phyloP scores from a whole-genome alignment of 2,113 vertebrate species.

The Poecile atricapillus region DNA sequence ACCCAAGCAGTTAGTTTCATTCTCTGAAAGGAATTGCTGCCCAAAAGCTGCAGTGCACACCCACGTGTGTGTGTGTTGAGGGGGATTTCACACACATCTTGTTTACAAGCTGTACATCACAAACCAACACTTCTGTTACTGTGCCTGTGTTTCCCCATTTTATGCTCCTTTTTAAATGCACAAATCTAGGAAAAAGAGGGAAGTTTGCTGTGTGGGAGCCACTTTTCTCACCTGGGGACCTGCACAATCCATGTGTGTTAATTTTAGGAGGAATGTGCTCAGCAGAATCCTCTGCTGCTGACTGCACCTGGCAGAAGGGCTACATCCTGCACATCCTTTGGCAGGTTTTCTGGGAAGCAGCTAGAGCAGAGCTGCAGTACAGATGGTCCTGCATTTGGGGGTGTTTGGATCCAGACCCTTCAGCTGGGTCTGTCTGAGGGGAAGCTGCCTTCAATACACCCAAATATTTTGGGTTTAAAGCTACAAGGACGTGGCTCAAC shows the following conservation, averaged over 20 bases:
- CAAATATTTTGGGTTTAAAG: neutral
- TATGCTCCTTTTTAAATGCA: neutral
- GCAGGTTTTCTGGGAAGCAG: neutral
- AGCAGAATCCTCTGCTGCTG: neutral
- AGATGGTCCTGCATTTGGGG: constrained; percentile 26
- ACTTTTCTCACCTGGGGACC: neutral
- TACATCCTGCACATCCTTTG: neutral
- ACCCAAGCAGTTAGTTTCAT: neutral
- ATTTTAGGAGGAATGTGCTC: neutral
- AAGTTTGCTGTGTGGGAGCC: neutral
- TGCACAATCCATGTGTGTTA: neutral
- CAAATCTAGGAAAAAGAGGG: neutral
- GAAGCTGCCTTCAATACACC: neutral
- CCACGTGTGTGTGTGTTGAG: rapidly evolving
- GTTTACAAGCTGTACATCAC: neutral
- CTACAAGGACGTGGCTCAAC: rapidly evolving
- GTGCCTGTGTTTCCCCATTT: neutral
- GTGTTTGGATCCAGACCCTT: neutral
- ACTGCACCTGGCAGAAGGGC: constrained; percentile 15
- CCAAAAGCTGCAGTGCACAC: neutral
- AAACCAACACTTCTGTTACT: neutral
- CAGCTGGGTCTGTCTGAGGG: neutral
- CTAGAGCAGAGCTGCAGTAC: neutral
- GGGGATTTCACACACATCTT: neutral
- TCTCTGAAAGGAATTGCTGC: neutral